Percentiles rank a stretch among this genome's conserved stretches.
Evolutionary conservation across 2,113 vertebrate genomes (phyloP).

Genomic region (Suricata suricatta): DNA sequence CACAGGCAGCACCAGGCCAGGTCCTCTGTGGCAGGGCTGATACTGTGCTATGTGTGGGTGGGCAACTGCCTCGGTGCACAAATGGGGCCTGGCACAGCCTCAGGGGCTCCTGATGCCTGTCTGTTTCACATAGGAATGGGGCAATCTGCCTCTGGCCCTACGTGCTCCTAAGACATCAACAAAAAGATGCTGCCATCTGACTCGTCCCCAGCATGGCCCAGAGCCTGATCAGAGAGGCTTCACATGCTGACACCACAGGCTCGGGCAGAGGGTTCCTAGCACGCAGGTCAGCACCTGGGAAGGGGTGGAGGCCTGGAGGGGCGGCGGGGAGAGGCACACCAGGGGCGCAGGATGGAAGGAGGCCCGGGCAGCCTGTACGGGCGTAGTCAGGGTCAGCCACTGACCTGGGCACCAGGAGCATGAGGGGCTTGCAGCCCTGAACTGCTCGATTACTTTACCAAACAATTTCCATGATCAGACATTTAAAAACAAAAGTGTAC

Average conservation of each 20-base stretch:
- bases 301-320: neutral
- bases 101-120: neutral
- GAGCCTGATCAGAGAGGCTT: neutral
- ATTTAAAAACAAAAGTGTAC: neutral
- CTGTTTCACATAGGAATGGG: neutral
- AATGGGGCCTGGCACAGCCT: neutral
- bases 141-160: neutral
- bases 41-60: fast-evolving
- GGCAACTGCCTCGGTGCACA: neutral
- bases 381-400: neutral
- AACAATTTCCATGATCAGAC: neutral
- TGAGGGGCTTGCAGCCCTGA: neutral
- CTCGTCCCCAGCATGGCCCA: neutral
- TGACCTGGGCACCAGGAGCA: neutral
- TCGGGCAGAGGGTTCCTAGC: neutral
- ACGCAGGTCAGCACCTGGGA: neutral
- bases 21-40: neutral
- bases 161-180: neutral
- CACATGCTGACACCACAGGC: neutral
- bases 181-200: neutral
- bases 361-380: neutral
- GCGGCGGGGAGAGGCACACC: too few relatives aligned
- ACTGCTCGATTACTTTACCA: neutral
- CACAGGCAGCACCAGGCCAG: too few relatives aligned
- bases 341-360: neutral